These are phyloP conservation scores for Novumbra hubbsi DNA, from an alignment of 2,797 vertebrate genomes.

Conservation along the genomic window DNA sequence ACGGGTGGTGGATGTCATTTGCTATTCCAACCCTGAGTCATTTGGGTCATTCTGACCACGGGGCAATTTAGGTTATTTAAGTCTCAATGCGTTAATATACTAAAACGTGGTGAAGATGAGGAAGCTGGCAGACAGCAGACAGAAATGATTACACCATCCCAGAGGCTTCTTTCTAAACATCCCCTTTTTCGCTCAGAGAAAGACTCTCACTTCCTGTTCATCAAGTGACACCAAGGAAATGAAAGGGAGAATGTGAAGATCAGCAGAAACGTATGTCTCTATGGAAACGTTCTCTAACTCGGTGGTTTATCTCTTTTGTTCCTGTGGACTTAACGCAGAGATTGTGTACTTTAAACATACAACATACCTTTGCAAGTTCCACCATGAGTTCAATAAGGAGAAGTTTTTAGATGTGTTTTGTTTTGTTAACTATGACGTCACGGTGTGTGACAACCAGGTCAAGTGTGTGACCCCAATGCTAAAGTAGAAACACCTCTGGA, in stretches of 20 bases:
- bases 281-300: too few relatives aligned
- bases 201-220: slow-evolving; percentile 42
- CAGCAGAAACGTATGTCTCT: slow-evolving; percentile 13
- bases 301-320: neutral
- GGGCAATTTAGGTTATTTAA: neutral
- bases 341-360: neutral
- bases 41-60: neutral
- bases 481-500: too few relatives aligned
- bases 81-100: neutral
- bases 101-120: slow-evolving; percentile 6
- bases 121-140: slow-evolving; percentile 10
- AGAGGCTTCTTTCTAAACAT: slow-evolving; percentile 20
- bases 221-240: slow-evolving; percentile 47
- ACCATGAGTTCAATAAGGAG: too few relatives aligned
- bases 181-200: slow-evolving; percentile 27
- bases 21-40: neutral
- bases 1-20: neutral
- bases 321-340: neutral
- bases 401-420: too few relatives aligned
- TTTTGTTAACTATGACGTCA: too few relatives aligned
- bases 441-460: too few relatives aligned
- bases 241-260: slow-evolving; percentile 38
- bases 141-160: slow-evolving; percentile 29
- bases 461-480: too few relatives aligned
- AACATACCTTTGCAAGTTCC: too few relatives aligned